These are phyloP conservation scores for Pipra filicauda DNA, from an alignment of 2,113 vertebrate species.

Conservation along the genomic window DNA sequence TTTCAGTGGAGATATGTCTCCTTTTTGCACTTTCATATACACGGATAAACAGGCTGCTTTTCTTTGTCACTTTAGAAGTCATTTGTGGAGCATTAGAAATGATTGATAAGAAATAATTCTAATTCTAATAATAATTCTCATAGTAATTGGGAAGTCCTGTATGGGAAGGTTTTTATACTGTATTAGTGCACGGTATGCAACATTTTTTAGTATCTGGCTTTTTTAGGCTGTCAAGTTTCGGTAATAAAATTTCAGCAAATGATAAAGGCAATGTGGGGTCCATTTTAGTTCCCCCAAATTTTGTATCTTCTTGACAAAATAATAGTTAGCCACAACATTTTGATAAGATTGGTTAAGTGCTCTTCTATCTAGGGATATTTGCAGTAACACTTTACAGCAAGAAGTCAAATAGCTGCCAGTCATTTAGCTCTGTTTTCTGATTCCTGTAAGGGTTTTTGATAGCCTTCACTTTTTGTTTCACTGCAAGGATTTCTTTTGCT, in stretches of 20 bases:
- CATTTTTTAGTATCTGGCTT: background rate
- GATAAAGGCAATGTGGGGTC: accelerated
- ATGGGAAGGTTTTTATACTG: background rate
- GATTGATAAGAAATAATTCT: background rate
- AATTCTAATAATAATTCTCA: background rate
- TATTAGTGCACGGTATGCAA: background rate
- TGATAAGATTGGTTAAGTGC: background rate
- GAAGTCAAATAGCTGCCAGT: constrained; percentile 25
- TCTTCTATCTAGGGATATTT: constrained; percentile 28
- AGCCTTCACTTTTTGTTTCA: background rate
- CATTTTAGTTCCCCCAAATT: background rate
- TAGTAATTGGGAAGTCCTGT: background rate
- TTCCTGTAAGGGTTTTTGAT: background rate
- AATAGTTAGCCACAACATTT: constrained; percentile 16
- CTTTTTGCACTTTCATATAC: background rate
- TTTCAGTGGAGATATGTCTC: background rate
- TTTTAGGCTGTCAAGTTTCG: background rate
- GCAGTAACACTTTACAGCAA: background rate
- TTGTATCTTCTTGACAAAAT: background rate
- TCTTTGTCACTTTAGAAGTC: accelerated
- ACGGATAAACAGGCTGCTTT: background rate
- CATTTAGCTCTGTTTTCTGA: background rate
- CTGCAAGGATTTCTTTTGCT: background rate
- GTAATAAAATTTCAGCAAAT: background rate
- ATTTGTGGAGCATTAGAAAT: background rate